phyloP scores from a whole-genome alignment of 1,140 invertebrate genomes.

The Cydia strobilella region DNA sequence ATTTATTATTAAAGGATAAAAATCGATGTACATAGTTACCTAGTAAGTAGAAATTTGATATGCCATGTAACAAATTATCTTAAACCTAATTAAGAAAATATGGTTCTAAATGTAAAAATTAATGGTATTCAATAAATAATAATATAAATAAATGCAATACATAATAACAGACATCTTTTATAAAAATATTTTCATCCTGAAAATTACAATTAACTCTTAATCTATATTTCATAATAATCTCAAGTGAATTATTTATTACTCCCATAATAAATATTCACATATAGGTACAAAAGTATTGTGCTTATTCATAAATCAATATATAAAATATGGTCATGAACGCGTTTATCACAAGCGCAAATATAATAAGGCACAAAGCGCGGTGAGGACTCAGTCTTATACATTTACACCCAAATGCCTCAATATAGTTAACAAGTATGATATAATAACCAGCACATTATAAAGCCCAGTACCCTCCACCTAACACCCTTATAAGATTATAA shows the following conservation, averaged over 20 bases:
- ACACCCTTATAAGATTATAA: not conserved
- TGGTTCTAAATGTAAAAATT: not conserved
- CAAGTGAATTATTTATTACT: not conserved
- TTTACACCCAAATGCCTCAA: not conserved
- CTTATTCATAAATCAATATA: not conserved
- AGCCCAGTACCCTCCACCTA: slow-evolving; percentile 2
- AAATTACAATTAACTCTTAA: not conserved
- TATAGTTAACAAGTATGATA: not conserved
- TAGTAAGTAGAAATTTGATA: not conserved
- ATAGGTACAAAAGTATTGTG: not conserved
- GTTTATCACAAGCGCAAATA: slow-evolving; percentile 4
- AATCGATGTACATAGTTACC: not conserved
- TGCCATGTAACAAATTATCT: not conserved
- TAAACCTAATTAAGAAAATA: not conserved
- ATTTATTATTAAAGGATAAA: not conserved
- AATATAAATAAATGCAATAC: not conserved
- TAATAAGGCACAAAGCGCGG: not conserved
- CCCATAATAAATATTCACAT: not conserved
- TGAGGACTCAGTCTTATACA: not conserved
- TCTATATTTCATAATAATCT: slow-evolving; percentile 1
- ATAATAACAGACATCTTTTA: not conserved
- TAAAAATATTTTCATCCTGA: not conserved
- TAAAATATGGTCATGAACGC: not conserved
- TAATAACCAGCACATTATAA: not conserved
- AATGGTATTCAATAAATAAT: not conserved